phyloP scores from a whole-genome alignment of 1,140 invertebrate genomes.

The Eriosoma lanigerum region DNA sequence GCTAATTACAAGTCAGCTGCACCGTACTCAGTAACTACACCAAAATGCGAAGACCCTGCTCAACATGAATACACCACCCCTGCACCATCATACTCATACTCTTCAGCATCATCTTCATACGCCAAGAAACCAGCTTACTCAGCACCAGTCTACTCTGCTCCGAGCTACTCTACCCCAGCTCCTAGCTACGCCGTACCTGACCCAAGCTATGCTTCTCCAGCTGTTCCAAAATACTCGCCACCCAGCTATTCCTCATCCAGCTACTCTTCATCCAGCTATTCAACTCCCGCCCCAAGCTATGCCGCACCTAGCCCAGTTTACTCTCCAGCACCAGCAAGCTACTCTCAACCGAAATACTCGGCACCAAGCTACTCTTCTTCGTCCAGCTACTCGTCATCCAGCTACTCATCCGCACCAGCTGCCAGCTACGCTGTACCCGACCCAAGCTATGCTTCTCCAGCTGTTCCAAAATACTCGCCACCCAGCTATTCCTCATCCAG shows the following conservation, averaged over 20 bases:
- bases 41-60: conserved; percentile 25
- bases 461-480: conserved; percentile 28
- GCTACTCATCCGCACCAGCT: not conserved
- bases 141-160: conserved; percentile 14
- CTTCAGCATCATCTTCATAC: not conserved
- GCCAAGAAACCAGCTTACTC: conserved; percentile 16
- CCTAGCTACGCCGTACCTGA: not conserved
- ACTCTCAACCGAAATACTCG: conserved; percentile 31
- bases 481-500: conserved; percentile 40
- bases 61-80: conserved; percentile 34
- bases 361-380: conserved; percentile 14
- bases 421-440: not conserved
- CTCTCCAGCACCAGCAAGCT: not conserved
- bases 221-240: conserved; percentile 28
- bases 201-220: not conserved
- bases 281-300: conserved; percentile 26
- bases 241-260: conserved; percentile 40
- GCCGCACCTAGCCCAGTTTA: not conserved
- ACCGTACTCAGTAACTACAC: conserved; percentile 36
- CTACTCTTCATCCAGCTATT: conserved; percentile 33
- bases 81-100: conserved; percentile 16
- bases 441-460: not conserved
- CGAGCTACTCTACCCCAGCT: conserved; percentile 3
- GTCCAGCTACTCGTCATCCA: conserved; percentile 14
- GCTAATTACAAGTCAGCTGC: conserved; percentile 23